Percentiles rank a stretch among this genome's conserved stretches.
These are phyloP conservation scores for Lissonota sp. DNA, from an alignment of 2,888 invertebrate genomes.

Conservation along the genomic window DNA sequence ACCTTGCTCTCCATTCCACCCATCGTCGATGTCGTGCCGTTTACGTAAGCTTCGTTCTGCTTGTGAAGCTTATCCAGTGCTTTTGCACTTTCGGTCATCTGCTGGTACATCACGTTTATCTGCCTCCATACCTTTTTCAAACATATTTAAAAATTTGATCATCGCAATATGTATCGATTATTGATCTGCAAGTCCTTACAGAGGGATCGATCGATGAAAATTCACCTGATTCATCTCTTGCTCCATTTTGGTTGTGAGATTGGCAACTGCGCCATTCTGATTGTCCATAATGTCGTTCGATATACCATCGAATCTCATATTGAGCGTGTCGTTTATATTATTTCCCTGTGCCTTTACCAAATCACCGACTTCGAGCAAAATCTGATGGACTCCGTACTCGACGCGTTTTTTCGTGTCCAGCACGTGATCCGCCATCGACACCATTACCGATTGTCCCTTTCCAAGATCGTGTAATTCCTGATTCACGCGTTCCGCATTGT, in stretches of 20 bases:
- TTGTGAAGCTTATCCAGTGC: conserved; percentile 91
- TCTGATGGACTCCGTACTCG: conserved; percentile 93
- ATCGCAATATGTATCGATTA: neutral
- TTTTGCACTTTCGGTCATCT: conserved; percentile 90
- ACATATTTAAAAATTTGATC: neutral
- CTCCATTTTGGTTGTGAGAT: conserved; percentile 91
- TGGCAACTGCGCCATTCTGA: conserved; percentile 89
- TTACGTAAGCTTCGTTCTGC: conserved; percentile 92
- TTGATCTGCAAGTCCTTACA: neutral
- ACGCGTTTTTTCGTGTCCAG: conserved; percentile 93
- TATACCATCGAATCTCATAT: conserved; percentile 89
- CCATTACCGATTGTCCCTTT: conserved; percentile 91
- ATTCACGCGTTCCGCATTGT: conserved; percentile 75
- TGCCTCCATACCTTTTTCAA: conserved; percentile 92
- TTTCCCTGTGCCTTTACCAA: conserved; percentile 88
- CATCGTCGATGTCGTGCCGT: conserved; percentile 91
- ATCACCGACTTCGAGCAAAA: conserved; percentile 90
- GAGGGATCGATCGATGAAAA: neutral
- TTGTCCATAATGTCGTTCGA: conserved; percentile 89
- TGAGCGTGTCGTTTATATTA: conserved; percentile 88
- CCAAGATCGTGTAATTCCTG: conserved; percentile 85
- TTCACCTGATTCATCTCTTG: conserved; percentile 89
- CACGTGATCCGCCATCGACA: conserved; percentile 93
- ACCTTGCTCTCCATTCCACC: conserved; percentile 92
- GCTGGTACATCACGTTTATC: conserved; percentile 94